Percentiles rank a stretch among this genome's conserved stretches.
Evolutionary conservation across 2,888 invertebrate species (phyloP).

Genomic region (Diarsia dahlii): DNA sequence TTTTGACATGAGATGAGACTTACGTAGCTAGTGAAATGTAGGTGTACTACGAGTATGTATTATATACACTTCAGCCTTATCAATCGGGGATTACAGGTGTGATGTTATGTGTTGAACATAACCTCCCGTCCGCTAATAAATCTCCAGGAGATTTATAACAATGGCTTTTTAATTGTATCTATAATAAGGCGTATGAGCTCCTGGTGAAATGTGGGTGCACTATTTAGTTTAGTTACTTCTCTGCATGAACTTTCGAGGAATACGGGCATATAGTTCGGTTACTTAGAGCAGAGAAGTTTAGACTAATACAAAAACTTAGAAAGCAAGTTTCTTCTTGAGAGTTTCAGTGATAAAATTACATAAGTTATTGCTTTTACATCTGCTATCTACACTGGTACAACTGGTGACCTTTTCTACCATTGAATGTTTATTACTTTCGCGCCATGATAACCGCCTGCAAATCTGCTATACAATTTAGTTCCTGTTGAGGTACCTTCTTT

Average conservation of each 20-base stretch:
- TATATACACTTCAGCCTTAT: too few relatives aligned
- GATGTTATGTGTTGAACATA: background rate
- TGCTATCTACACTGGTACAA: conserved; percentile 30
- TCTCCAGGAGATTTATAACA: too few relatives aligned
- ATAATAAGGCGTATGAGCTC: too few relatives aligned
- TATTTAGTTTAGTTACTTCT: too few relatives aligned
- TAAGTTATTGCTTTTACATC: conserved; percentile 19
- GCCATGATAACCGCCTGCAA: conserved; percentile 14
- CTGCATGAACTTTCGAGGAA: background rate
- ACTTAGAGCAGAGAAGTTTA: background rate
- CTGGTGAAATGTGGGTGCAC: background rate
- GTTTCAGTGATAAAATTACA: conserved; percentile 15
- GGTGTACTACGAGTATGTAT: too few relatives aligned
- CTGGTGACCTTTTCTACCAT: conserved; percentile 40
- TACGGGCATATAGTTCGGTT: background rate
- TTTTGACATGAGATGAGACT: too few relatives aligned
- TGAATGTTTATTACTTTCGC: conserved; percentile 45
- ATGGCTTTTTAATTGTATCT: too few relatives aligned
- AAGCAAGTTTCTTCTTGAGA: conserved; percentile 9
- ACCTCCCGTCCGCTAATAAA: too few relatives aligned
- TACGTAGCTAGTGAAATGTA: too few relatives aligned
- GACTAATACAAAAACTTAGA: background rate
- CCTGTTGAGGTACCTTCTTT: background rate
- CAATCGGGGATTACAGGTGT: too few relatives aligned
- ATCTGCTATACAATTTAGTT: conserved; percentile 10